A percentile compares a stretch with the other conserved stretches of the same genome.
Evolutionary conservation across 2,797 vertebrate genomes (phyloP).

Genomic region (Miichthys miiuy): DNA sequence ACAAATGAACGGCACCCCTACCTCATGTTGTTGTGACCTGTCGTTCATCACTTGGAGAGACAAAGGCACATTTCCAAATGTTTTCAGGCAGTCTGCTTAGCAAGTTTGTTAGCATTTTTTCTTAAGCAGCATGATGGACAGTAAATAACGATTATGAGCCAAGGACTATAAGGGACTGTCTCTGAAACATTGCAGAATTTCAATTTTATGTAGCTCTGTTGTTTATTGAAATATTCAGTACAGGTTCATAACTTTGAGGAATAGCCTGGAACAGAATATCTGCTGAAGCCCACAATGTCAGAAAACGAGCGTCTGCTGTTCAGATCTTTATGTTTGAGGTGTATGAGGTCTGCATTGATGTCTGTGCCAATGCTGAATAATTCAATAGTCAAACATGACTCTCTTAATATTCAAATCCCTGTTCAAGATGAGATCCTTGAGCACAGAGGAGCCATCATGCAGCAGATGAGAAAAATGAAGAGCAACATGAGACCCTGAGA

Average conservation of each 20-base stretch:
- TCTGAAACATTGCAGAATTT: conserved; percentile 20
- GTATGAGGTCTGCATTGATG: conserved; percentile 47
- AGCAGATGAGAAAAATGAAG: conserved; percentile 46
- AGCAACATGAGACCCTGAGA: conserved; percentile 34
- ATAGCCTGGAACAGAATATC: conserved; percentile 10
- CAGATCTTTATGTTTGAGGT: conserved; percentile 52
- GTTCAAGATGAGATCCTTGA: conserved; percentile 49
- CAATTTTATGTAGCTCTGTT: background rate
- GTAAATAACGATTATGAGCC: conserved; percentile 3
- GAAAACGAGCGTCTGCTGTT: conserved; percentile 22
- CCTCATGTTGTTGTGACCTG: conserved; percentile 64
- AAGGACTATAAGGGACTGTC: background rate
- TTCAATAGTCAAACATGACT: conserved; percentile 62
- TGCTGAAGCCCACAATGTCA: conserved; percentile 16
- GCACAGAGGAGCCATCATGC: conserved; percentile 36
- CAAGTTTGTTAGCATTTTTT: conserved; percentile 7
- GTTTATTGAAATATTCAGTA: conserved; percentile 42
- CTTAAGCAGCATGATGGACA: background rate
- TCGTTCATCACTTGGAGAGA: conserved; percentile 48
- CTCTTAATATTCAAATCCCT: conserved; percentile 62
- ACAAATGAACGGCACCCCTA: conserved; percentile 41
- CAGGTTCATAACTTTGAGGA: conserved; percentile 18
- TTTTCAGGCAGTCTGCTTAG: background rate
- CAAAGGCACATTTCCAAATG: background rate
- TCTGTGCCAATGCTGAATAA: conserved; percentile 56